Evolutionary conservation across 2,113 vertebrate genomes (phyloP), one percentile per base, ranked within the genome.

Genomic region (Hippocampus barbouri): DNA sequence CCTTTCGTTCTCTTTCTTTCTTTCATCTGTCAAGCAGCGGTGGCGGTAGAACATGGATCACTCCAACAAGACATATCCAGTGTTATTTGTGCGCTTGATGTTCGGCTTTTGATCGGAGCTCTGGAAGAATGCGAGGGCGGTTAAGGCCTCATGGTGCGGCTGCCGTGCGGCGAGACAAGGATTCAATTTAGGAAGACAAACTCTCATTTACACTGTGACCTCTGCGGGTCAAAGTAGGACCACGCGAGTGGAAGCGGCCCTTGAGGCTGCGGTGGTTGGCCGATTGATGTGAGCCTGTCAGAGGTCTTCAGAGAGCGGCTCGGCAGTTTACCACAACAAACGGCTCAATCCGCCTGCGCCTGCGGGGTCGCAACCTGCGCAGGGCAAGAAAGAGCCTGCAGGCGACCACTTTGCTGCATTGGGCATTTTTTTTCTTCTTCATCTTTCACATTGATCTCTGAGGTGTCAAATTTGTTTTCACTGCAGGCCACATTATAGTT

Each of bases 241-340:
- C 72, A 77, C 73, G 66, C 64, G 54, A 51, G 77, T 15, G 64
- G 10, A 23, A 66, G 61, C 23, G n/a, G 51, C 34, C 75, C 80
- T 76, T 3, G n/a, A 79, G 79, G 83, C 76, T 5, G 23, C 21
- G 0, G 25, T 11, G 60, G 57, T 60, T 34, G 41, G 34, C 66
- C 71, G 77, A 84, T 74, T 74, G 85, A 88, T 83, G 73, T 27
- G 69, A 82, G 71, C 71, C 75, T 77, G 77, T 86, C 82, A 87
- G 75, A 87, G 78, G 85, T 86, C 81, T 67, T 59, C 56, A 59
- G 23, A 59, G 23, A 27, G 56, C 27, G 82, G 23, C 71, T 84
- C 77, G 74, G 84, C 78, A 2, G 62, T 80, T 84, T 76, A 72
- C 80, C 54, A 70, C 62, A 69, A 86, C 82, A 86, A 75, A 79